Evolutionary conservation across 2,797 vertebrate species (phyloP), one percentile per base, ranked within the genome.

Genomic region (Xerus rutilus): DNA sequence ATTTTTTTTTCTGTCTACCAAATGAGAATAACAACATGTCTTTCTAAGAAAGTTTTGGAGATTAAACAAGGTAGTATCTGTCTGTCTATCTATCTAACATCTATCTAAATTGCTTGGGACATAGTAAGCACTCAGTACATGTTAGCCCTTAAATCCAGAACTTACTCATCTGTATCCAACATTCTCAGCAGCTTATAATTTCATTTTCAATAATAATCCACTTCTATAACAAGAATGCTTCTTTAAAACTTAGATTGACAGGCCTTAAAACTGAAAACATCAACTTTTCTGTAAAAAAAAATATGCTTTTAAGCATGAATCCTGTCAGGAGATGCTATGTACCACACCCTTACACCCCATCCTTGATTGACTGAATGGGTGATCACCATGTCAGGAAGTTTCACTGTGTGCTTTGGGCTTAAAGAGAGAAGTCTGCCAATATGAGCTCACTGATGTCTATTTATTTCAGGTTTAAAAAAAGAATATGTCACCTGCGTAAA

Each of bases 391-490:
- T 23, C 54, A 70, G 77, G 17, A 74, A 90, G 14, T 49, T 87
- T 43, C 52, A 8, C 15, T 62, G 45, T 73, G 35, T 64, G 14
- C 18, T 45, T 74, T 18, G 0, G 3, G 17, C 1, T 89, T 52
- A 82, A 15, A 28, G 39, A 89, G 13, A 82, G 43, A 82, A 62
- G 3, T 13, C 39, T 86, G 74, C 35, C 69, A 82, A 78, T 49
- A 72, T 35, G 23, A 95, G 84, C 45, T 92, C 28, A 62, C 47
- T 79, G 86, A 54, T 95, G 23, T 57, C 57, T 88, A 69, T 35
- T 84, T 89, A 94, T 79, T 84, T 94, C 8, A 83, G 49, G 17
- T 84, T 94, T 77, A 20, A 86, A 59, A 57, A 74, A 52, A 85
- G 28, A 70, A 49, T 62, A 87, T 90, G 18, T 85, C 77, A 79